A percentile compares a stretch with the other conserved stretches of the same genome.
phyloP scores from a whole-genome alignment of 2,797 vertebrate genomes.

The Sebastes umbrosus region DNA sequence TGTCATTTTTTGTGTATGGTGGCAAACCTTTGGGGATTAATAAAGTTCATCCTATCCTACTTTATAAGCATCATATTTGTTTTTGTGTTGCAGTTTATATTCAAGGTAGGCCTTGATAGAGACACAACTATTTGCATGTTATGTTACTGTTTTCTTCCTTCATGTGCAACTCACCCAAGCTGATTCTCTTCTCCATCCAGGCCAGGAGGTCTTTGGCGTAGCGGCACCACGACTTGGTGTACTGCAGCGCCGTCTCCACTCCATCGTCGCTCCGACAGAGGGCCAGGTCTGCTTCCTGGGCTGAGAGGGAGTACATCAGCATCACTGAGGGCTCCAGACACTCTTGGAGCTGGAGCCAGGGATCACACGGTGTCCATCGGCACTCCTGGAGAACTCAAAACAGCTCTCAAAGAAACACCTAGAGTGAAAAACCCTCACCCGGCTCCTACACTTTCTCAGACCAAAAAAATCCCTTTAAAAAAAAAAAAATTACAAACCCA shows the following conservation, averaged over 20 bases:
- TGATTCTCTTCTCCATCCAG: conserved; percentile 93
- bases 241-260: conserved; percentile 89
- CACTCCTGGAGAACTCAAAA: conserved; percentile 6
- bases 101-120: neutral
- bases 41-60: too few species aligned
- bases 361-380: conserved; percentile 27
- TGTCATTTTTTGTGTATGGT: too few species aligned
- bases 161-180: conserved; percentile 80
- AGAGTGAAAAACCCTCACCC: neutral
- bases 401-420: conserved; percentile 11
- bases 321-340: conserved; percentile 63
- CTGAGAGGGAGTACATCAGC: conserved; percentile 84
- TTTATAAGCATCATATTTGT: neutral
- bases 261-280: conserved; percentile 88
- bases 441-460: neutral
- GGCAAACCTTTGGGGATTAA: too few species aligned
- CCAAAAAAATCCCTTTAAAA: conserved; percentile 6
- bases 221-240: conserved; percentile 93
- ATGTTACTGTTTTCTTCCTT: neutral
- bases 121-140: neutral
- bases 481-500: conserved; percentile 30
- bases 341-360: conserved; percentile 29
- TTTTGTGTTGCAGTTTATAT: neutral
- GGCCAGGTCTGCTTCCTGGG: conserved; percentile 87
- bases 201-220: conserved; percentile 92